Conservation (phyloP, 2,797 vertebrate species). For the Gallirallus australis region DNA sequence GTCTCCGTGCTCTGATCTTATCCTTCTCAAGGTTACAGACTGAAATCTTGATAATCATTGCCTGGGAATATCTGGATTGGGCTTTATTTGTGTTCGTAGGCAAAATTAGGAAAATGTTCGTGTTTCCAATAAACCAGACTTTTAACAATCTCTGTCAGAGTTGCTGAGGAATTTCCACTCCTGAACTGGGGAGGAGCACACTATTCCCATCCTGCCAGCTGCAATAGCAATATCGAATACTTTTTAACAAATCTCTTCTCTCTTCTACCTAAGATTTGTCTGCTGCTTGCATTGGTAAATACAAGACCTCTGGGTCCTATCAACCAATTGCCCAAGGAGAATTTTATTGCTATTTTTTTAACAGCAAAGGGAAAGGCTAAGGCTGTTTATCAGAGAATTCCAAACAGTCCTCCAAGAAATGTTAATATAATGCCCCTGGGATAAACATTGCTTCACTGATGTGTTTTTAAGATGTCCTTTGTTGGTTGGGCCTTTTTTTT, state of each 20-base stretch:
- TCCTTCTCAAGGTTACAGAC: background rate
- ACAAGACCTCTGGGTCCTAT: slow-evolving; percentile 17
- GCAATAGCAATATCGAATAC: background rate
- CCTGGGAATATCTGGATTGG: background rate
- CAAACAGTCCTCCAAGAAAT: slow-evolving; percentile 27
- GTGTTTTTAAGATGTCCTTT: slow-evolving; percentile 30
- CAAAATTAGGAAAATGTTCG: background rate
- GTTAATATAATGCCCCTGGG: background rate
- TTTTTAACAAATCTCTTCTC: background rate
- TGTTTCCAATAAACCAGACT: background rate
- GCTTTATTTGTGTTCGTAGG: background rate
- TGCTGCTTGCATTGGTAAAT: background rate
- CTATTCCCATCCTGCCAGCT: background rate
- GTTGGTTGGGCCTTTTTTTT: background rate
- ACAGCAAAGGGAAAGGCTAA: background rate
- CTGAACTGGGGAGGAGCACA: accelerated
- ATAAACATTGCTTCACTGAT: slow-evolving; percentile 13
- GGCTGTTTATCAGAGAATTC: slow-evolving; percentile 33
- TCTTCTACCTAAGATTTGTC: background rate
- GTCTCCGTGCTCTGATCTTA: background rate
- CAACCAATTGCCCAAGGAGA: slow-evolving; percentile 3
- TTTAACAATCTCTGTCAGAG: background rate
- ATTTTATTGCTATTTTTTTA: slow-evolving; percentile 19
- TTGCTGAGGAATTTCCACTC: background rate
- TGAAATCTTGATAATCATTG: background rate